Conservation (phyloP, 2,113 vertebrate species). For the Phoxinus phoxinus region DNA sequence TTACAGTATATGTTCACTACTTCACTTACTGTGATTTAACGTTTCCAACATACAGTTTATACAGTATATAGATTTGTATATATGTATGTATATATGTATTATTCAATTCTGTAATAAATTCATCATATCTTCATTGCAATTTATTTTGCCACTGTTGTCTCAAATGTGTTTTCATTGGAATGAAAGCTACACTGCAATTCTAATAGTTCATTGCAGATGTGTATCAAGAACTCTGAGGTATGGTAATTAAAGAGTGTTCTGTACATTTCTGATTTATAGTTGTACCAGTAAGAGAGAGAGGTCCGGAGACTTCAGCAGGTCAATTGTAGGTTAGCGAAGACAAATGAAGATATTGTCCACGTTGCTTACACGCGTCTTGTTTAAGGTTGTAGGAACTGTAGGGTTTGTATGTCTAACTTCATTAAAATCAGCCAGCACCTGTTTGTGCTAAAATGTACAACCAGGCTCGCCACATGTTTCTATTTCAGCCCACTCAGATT, state of each 20-base stretch:
- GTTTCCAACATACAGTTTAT: too few relatives aligned
- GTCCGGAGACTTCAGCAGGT: conserved; percentile 6
- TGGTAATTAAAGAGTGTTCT: background rate
- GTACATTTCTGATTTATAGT: background rate
- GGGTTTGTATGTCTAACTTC: conserved; percentile 25
- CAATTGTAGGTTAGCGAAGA: background rate
- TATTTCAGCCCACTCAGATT: conserved; percentile 16
- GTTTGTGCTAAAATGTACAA: conserved; percentile 35
- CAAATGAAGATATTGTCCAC: conserved; percentile 1
- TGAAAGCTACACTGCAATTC: background rate
- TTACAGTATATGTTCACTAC: background rate
- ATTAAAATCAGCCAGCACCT: conserved; percentile 29
- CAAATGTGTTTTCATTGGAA: background rate
- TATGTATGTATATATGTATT: too few relatives aligned
- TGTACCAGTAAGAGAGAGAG: background rate
- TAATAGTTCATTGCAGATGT: conserved; percentile 4
- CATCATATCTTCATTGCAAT: background rate
- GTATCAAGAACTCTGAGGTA: background rate
- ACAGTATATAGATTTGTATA: too few relatives aligned
- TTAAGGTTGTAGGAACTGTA: background rate
- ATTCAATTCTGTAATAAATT: background rate
- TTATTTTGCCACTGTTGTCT: background rate
- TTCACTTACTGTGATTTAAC: background rate
- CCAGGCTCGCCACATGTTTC: conserved; percentile 22
- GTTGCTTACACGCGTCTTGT: conserved; percentile 11